Evolutionary conservation across 2,113 vertebrate genomes (phyloP), one percentile per base, ranked within the genome.

Genomic region (Nothobranchius furzeri): DNA sequence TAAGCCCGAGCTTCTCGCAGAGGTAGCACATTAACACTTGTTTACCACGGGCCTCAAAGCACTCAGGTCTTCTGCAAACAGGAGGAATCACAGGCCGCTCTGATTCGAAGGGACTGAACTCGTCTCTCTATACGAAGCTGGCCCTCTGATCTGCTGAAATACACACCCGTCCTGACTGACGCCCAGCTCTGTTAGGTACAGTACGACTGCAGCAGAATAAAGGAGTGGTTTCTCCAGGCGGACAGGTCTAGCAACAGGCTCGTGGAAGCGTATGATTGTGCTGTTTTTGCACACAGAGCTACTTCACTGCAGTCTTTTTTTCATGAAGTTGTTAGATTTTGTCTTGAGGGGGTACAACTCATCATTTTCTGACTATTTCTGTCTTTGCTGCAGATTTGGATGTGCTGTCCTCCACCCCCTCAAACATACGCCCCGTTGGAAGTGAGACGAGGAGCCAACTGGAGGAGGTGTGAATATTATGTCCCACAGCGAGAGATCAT

Each of bases 381-480:
- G 15, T 72, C 70, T 68, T 76, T 60, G 67, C 68, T 5, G 20
- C 57, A 2, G 30, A n/a, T 56, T 57, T 66, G 58, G 10, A 72
- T 63, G 52, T 10, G 36, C 43, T 5, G 14, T 68, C 65, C 64
- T 71, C 73, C 77, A 42, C 64, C 63, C 73, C 55, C 79, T 69
- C 68, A 63, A 24, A 79, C 68, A 59, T 30, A 58, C 52, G 60
- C 56, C 42, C 30, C 52, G 62, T 73, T 64, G 36, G 69, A 75
- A 77, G 59, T 10, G 50, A 76, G 68, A 79, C 56, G 81, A 76
- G 77, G 12, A 45, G 37, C 24, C 52, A 72, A 82, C 75, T 78
- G 73, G 50, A 81, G 79, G 69, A 86, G 57, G 73, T 73, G 64
- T 81, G 82, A 78, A 82, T 82, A 83, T 76, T 54, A 73, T 69